Percentiles rank a stretch among this genome's conserved stretches.
Evolutionary conservation across 1,140 invertebrate genomes (phyloP).

Genomic region (Drosophila persimilis): DNA sequence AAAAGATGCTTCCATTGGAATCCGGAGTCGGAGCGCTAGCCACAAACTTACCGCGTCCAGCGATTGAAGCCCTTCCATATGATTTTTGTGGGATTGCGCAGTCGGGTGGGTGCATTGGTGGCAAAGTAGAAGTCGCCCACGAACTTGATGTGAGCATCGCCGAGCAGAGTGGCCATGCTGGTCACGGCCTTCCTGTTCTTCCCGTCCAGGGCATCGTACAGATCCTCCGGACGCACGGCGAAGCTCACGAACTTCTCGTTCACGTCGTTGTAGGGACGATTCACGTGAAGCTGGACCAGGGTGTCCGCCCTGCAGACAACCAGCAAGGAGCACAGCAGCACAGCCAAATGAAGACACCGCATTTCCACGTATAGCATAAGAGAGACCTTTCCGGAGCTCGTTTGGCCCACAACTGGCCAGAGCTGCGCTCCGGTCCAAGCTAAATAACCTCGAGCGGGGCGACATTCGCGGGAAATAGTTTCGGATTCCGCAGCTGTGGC

Average conservation of each 20-base stretch:
- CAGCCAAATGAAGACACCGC: slow-evolving; percentile 23
- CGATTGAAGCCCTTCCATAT: slow-evolving; percentile 82
- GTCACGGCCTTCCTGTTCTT: slow-evolving; percentile 64
- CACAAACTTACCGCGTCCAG: slow-evolving; percentile 67
- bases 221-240: slow-evolving; percentile 68
- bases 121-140: slow-evolving; percentile 71
- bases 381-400: slow-evolving; percentile 33
- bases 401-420: slow-evolving; percentile 54
- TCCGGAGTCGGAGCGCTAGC: not conserved
- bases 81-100: slow-evolving; percentile 76
- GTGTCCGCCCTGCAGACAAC: slow-evolving; percentile 52
- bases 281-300: slow-evolving; percentile 73
- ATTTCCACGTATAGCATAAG: slow-evolving; percentile 16
- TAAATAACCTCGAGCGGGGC: slow-evolving; percentile 60
- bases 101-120: slow-evolving; percentile 53
- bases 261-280: slow-evolving; percentile 79
- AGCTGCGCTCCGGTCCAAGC: slow-evolving; percentile 11
- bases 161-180: slow-evolving; percentile 66
- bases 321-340: slow-evolving; percentile 25
- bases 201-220: slow-evolving; percentile 74
- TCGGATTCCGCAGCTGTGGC: slow-evolving; percentile 37
- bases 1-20: not conserved
- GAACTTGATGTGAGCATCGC: slow-evolving; percentile 72
- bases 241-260: slow-evolving; percentile 81
- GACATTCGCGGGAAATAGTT: slow-evolving; percentile 28